Evolutionary conservation across 1,140 invertebrate species (phyloP), one percentile per base, ranked within the genome.

Genomic region (Leptopilina boulardi): DNA sequence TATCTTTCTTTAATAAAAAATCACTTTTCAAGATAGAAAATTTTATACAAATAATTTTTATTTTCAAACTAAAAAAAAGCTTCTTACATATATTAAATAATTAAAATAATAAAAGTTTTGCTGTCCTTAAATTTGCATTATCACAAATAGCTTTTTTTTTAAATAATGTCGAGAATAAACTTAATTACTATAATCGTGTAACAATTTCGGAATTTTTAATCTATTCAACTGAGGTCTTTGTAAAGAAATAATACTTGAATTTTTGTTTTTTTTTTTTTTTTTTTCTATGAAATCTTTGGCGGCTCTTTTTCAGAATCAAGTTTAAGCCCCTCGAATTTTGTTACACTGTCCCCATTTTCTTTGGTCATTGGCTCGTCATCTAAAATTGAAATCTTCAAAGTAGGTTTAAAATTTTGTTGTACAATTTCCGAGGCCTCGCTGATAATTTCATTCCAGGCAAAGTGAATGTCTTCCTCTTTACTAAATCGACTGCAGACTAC

Each of bases 381-480:
- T n/a, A 42, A 4, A 30, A 41, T 21, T 19, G 71, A 13, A 18
- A 54, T 38, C 30, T 26, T 42, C 66, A 76, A 30, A 26, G 38
- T n/a, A 38, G 56, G 56, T 30, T 66, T 66, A 15, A 30, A 30
- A 21, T 1, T 26, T 54, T 82, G 41, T 54, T 82, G 41, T 23
- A 91, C 71, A 59, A 93, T 77, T 80, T 90, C 88, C 44, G 91
- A 87, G 0, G 94, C 89, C 79, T 94, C 92, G 23, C 87, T 84
- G 77, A 85, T 91, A 74, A 98, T 96, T 88, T 97, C 95, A 44
- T 94, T 93, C 96, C 97, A 98, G 1, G 96, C 95, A 82, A 93
- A 96, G 3, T 94, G 90, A 30, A 99, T 93, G 86, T 99, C 97
- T 34, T 93, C 89, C 18, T 92, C 91, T 47, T 93, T 93, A 0